Conservation (phyloP, 37 sponge, comb jelly and placozoan species). For the Chondrosia reniformis region DNA sequence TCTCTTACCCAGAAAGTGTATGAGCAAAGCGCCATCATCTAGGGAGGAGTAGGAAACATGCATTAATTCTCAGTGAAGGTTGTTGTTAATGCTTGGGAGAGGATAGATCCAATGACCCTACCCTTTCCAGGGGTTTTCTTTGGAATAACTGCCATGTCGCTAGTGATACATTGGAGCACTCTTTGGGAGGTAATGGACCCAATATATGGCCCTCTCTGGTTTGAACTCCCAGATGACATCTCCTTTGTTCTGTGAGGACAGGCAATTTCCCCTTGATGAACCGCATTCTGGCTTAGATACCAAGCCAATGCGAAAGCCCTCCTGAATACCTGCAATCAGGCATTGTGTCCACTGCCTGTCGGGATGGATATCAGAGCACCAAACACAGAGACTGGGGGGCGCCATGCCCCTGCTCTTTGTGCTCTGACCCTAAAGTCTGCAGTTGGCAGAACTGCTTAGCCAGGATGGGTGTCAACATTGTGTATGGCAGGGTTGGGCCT, state of each 20-base stretch:
- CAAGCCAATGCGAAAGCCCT: constrained; percentile 10
- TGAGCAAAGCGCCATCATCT: neutral
- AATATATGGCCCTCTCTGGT: constrained; percentile 11
- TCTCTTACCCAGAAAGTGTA: neutral
- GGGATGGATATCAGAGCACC: no score
- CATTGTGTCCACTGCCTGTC: neutral
- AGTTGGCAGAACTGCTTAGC: constrained; percentile 17
- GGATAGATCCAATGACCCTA: constrained; percentile 18
- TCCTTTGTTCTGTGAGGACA: constrained; percentile 12
- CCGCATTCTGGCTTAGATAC: neutral
- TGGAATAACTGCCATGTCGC: constrained; percentile 25
- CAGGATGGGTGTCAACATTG: neutral
- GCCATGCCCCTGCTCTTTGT: neutral
- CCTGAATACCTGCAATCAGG: neutral
- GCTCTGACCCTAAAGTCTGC: neutral
- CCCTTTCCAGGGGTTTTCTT: constrained; percentile 14
- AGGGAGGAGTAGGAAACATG: constrained; percentile 10
- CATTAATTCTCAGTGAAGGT: constrained; percentile 1
- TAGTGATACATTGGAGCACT: neutral
- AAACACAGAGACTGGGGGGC: no score
- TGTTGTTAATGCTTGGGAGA: neutral
- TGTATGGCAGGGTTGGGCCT: neutral
- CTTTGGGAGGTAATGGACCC: constrained; percentile 20
- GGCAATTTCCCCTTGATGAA: neutral
- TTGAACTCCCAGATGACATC: constrained; percentile 22